A percentile compares a stretch with the other conserved stretches of the same genome.
phyloP scores from a whole-genome alignment of 2,113 vertebrate genomes.

The Petroica traversi region DNA sequence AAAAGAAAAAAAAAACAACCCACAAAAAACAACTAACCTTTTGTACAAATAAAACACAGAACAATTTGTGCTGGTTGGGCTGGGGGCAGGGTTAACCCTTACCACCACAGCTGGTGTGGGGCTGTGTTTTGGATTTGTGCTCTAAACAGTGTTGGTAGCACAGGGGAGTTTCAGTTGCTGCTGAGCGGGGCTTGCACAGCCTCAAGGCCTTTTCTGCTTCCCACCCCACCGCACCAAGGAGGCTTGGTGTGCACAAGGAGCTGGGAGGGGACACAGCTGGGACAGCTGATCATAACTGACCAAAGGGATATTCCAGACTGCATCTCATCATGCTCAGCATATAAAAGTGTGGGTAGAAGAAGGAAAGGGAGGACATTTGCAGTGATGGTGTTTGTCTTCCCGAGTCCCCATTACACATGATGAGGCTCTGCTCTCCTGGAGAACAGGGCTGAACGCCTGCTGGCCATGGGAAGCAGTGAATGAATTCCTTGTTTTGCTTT shows the following conservation, averaged over 20 bases:
- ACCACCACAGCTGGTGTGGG: not conserved
- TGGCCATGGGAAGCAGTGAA: too few species aligned
- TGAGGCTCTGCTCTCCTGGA: not conserved
- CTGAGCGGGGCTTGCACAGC: not conserved
- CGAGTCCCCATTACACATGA: not conserved
- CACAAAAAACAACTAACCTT: fast-evolving
- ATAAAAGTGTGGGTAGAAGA: not conserved
- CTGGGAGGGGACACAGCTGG: not conserved
- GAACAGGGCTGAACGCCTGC: not conserved
- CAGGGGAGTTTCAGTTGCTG: not conserved
- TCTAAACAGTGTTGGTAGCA: too few species aligned
- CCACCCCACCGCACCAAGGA: not conserved
- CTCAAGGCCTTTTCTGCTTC: not conserved
- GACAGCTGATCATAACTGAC: too few species aligned
- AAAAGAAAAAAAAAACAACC: not conserved
- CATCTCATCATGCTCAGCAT: too few species aligned
- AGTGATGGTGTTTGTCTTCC: not conserved
- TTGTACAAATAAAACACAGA: not conserved
- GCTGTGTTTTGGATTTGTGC: not conserved
- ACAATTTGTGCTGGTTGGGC: not conserved
- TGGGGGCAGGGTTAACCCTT: not conserved
- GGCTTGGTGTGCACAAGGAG: fast-evolving
- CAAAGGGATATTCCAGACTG: not conserved
- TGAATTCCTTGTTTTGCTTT: not conserved
- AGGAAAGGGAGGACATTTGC: not conserved